These are phyloP conservation scores for Sparus aurata DNA, from an alignment of 2,797 vertebrate species.

Conservation along the genomic window DNA sequence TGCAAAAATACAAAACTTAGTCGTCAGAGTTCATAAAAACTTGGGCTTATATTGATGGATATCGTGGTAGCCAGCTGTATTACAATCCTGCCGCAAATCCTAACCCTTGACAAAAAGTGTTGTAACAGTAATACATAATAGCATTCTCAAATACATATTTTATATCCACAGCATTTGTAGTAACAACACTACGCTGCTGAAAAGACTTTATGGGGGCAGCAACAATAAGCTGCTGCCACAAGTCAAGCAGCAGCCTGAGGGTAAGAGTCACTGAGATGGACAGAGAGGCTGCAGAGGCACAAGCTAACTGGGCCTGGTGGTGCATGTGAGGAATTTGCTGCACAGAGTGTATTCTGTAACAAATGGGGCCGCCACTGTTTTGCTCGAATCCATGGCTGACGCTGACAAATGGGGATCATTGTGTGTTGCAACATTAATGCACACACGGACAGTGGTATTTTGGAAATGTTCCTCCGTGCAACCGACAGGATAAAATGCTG, in stretches of 20 bases:
- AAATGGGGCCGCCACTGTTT: slow-evolving; percentile 50
- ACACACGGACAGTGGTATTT: slow-evolving; percentile 54
- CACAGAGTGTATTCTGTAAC: slow-evolving; percentile 44
- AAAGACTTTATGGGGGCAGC: slow-evolving; percentile 33
- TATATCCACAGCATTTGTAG: slow-evolving; percentile 24
- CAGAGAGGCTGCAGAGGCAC: slow-evolving; percentile 19
- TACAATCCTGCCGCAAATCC: background rate
- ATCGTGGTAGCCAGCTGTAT: background rate
- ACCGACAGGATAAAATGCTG: slow-evolving; percentile 42
- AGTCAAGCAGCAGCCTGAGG: slow-evolving; percentile 49
- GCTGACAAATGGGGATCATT: slow-evolving; percentile 67
- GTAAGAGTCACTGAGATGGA: slow-evolving; percentile 43
- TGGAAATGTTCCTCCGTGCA: slow-evolving; percentile 41
- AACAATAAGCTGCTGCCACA: slow-evolving; percentile 45
- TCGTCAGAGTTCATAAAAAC: background rate
- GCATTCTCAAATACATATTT: slow-evolving; percentile 28
- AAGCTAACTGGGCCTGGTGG: slow-evolving; percentile 26
- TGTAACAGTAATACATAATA: background rate
- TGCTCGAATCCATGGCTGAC: slow-evolving; percentile 57
- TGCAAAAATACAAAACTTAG: background rate
- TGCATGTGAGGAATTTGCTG: slow-evolving; percentile 39
- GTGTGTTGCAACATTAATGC: slow-evolving; percentile 50
- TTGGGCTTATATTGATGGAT: slow-evolving; percentile 8
- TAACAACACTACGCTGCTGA: slow-evolving; percentile 15
- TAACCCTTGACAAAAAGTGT: slow-evolving; percentile 8